A percentile compares a stretch with the other conserved stretches of the same genome.
These are phyloP conservation scores for Calephelis perditalis DNA, from an alignment of 2,888 invertebrate genomes.

Conservation along the genomic window DNA sequence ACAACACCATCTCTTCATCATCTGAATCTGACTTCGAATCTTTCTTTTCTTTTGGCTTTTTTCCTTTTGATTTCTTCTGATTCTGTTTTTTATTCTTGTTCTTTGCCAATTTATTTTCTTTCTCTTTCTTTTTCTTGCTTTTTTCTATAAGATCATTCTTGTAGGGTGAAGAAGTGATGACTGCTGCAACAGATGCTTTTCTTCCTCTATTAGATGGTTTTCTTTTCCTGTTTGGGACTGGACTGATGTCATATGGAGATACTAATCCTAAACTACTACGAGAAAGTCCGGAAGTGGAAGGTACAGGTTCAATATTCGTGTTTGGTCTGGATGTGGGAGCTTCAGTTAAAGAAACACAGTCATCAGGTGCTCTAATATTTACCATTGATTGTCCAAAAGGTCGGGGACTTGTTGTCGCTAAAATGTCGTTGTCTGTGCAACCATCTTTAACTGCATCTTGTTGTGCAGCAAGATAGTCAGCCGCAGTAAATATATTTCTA, in stretches of 20 bases:
- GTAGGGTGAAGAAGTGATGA: constrained; percentile 21
- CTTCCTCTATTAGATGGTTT: constrained; percentile 11
- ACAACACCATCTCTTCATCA: neutral
- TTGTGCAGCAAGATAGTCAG: constrained; percentile 25
- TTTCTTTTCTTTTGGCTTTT: neutral
- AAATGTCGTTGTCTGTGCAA: constrained; percentile 21
- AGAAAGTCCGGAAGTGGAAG: constrained; percentile 14
- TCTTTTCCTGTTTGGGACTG: constrained; percentile 24
- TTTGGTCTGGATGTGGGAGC: neutral
- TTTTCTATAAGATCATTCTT: constrained; percentile 18
- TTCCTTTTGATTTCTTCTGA: neutral
- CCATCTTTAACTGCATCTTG: constrained; percentile 27
- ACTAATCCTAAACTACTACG: constrained; percentile 21
- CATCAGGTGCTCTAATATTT: constrained; percentile 10
- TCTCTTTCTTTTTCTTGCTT: neutral
- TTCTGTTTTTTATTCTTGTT: constrained; percentile 1
- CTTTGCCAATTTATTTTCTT: neutral
- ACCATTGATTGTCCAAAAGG: constrained; percentile 4
- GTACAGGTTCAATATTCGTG: constrained; percentile 7
- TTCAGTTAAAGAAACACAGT: constrained; percentile 7
- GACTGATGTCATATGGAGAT: constrained; percentile 25
- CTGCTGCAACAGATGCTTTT: constrained; percentile 1
- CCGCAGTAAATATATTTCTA: constrained; percentile 25
- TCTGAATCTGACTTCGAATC: neutral
- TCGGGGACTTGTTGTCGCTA: neutral